A percentile compares a stretch with the other conserved stretches of the same genome.
These are phyloP conservation scores for Odocoileus virginianus DNA, from an alignment of 2,113 vertebrate species.

Conservation along the genomic window DNA sequence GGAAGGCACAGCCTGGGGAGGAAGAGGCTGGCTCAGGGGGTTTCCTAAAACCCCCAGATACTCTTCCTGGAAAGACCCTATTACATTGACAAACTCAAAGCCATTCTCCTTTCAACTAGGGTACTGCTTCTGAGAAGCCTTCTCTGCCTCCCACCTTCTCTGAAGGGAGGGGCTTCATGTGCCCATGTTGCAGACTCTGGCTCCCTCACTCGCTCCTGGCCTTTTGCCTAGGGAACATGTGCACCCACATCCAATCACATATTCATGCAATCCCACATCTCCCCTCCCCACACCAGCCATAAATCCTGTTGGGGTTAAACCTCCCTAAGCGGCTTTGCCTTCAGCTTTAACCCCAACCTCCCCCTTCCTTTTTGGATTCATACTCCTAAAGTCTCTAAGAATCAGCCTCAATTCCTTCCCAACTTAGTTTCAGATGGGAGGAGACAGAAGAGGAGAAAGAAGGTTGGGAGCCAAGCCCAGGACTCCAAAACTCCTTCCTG, in stretches of 20 bases:
- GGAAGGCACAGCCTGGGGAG: constrained; percentile 91
- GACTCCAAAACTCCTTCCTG: not conserved
- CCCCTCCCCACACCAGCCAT: not conserved
- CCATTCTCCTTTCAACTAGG: not conserved
- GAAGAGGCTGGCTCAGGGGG: constrained; percentile 64
- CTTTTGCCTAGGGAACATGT: not conserved
- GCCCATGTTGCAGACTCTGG: not conserved
- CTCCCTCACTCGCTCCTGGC: not conserved
- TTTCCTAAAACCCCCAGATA: constrained; percentile 42
- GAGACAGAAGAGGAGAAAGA: not conserved
- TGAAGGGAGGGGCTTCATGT: not conserved
- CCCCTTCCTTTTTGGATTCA: not conserved
- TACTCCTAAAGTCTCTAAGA: not conserved
- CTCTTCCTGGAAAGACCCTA: not conserved
- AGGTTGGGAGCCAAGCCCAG: not conserved
- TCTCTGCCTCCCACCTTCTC: not conserved
- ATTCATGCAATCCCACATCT: not conserved
- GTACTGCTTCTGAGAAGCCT: not conserved
- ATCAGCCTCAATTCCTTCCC: not conserved
- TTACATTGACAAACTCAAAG: not conserved
- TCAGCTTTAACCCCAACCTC: not conserved
- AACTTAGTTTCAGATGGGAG: constrained; percentile 2
- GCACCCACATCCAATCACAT: not conserved
- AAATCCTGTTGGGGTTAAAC: constrained; percentile 43
- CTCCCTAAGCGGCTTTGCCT: constrained; percentile 45